A percentile compares a stretch with the other conserved stretches of the same genome.
phyloP scores from a whole-genome alignment of 2,797 vertebrate species.

The Psittacula derbiana region DNA sequence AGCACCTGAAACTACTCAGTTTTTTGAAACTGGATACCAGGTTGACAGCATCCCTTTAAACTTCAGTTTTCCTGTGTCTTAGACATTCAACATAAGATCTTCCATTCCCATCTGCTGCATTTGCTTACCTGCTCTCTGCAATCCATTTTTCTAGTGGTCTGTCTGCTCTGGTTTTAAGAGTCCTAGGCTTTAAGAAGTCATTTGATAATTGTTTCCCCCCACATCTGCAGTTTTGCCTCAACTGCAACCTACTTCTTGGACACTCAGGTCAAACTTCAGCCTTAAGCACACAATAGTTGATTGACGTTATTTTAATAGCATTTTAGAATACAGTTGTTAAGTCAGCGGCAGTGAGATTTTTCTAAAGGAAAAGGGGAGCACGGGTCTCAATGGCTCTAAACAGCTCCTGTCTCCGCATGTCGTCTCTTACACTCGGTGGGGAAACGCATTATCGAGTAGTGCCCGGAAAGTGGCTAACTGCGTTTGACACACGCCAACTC shows the following conservation, averaged over 20 bases:
- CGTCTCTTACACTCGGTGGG: slow-evolving; percentile 66
- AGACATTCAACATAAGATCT: not conserved
- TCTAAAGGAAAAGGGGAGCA: slow-evolving; percentile 52
- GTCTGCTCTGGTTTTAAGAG: not conserved
- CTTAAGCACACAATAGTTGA: slow-evolving; percentile 40
- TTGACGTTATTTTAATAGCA: slow-evolving; percentile 73
- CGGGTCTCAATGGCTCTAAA: slow-evolving; percentile 74
- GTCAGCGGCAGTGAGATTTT: slow-evolving; percentile 51
- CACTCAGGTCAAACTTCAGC: slow-evolving; percentile 46
- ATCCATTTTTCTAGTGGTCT: not conserved
- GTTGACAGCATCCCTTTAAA: slow-evolving; percentile 35
- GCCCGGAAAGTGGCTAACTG: slow-evolving; percentile 82
- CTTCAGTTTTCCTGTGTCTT: not conserved
- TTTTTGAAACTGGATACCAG: slow-evolving; percentile 5
- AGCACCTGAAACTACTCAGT: not conserved
- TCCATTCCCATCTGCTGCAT: not conserved
- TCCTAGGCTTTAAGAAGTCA: not conserved
- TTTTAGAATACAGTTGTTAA: slow-evolving; percentile 80
- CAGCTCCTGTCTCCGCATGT: slow-evolving; percentile 72
- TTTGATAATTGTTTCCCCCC: not conserved
- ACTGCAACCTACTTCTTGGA: not conserved
- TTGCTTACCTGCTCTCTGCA: not conserved
- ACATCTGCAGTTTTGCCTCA: not conserved
- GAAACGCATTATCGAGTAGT: slow-evolving; percentile 79
- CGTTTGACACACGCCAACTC: slow-evolving; percentile 86